Evolutionary conservation across 2,113 vertebrate genomes (phyloP).

Genomic region (Meriones unguiculatus): DNA sequence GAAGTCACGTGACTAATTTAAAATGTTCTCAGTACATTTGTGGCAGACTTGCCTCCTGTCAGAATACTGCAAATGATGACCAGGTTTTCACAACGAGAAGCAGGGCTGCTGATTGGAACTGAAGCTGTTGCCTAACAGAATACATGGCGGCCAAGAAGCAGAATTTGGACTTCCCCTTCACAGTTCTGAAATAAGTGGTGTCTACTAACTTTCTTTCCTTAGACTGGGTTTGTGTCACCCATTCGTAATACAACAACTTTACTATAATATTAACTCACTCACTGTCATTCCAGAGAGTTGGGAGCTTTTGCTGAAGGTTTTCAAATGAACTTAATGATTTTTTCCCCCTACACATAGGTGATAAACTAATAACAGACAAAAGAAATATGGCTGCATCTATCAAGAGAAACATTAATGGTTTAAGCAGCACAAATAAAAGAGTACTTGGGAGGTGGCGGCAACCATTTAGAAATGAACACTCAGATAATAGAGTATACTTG

Average conservation of each 20-base stretch:
- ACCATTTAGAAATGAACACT: constrained; percentile 32
- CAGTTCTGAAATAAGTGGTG: background rate
- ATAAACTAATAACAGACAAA: constrained; percentile 56
- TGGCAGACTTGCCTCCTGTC: background rate
- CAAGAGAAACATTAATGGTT: constrained; percentile 47
- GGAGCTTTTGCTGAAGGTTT: constrained; percentile 29
- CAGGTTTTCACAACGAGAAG: background rate
- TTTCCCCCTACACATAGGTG: constrained; percentile 50
- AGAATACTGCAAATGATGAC: background rate
- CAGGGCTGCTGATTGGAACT: background rate
- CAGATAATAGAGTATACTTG: constrained; percentile 12
- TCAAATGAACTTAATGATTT: constrained; percentile 33
- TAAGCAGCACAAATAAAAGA: background rate
- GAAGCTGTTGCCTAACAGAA: background rate
- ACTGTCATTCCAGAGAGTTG: constrained; percentile 21
- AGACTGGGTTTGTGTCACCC: background rate
- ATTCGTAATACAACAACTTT: background rate
- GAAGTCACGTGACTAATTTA: background rate
- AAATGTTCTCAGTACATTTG: background rate
- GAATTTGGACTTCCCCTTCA: background rate
- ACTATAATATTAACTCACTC: background rate
- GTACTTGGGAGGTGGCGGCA: background rate
- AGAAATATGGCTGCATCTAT: constrained; percentile 44
- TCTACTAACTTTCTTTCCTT: background rate
- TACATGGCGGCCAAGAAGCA: background rate